Evolutionary conservation across 2,113 vertebrate species (phyloP).

Genomic region (Emydocephalus ijimae): DNA sequence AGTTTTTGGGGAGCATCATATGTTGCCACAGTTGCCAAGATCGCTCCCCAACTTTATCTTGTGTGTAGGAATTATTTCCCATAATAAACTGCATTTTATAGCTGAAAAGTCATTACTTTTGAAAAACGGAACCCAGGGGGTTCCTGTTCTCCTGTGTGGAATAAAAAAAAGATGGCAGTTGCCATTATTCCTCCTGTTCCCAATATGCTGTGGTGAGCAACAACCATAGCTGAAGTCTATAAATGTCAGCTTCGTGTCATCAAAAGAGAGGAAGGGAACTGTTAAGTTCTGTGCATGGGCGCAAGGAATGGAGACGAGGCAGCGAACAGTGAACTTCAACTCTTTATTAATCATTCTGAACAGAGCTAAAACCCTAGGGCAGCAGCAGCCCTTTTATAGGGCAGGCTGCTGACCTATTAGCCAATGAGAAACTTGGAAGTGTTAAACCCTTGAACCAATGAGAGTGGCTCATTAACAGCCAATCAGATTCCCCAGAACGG

Average conservation of each 20-base stretch:
- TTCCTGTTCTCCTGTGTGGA: neutral
- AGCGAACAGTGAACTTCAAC: too few species aligned
- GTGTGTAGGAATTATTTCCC: neutral
- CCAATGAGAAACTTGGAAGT: too few species aligned
- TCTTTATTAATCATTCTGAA: too few species aligned
- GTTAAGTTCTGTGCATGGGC: too few species aligned
- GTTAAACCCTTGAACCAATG: too few species aligned
- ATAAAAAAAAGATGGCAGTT: neutral
- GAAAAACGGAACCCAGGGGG: neutral
- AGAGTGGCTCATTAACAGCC: too few species aligned
- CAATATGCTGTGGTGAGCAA: neutral
- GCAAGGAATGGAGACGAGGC: too few species aligned
- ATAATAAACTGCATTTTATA: fast-evolving
- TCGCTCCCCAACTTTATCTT: neutral
- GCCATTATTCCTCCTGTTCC: neutral
- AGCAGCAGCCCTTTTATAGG: too few species aligned
- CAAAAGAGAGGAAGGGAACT: slow-evolving; percentile 11
- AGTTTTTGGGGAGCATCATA: neutral
- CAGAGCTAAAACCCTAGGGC: too few species aligned
- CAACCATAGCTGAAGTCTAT: neutral
- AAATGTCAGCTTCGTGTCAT: slow-evolving; percentile 21
- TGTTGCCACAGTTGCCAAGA: neutral
- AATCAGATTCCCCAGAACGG: too few species aligned
- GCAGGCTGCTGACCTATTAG: too few species aligned
- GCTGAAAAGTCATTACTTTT: neutral